Evolutionary conservation across 1,140 invertebrate genomes (phyloP).

Genomic region (Brachionus rotundiformis): DNA sequence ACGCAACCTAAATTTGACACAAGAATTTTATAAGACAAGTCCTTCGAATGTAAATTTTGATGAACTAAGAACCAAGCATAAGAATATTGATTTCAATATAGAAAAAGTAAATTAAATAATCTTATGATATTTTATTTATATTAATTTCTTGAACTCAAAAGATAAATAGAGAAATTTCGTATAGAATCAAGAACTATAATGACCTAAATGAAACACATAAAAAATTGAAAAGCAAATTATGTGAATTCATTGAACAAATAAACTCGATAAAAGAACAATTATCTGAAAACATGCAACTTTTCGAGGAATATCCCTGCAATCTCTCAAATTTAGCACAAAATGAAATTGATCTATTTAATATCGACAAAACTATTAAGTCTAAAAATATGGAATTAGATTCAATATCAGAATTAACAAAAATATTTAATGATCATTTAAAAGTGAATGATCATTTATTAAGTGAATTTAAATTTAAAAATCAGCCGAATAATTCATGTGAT

Average conservation of each 20-base stretch:
- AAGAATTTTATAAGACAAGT: not conserved
- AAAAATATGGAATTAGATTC: not conserved
- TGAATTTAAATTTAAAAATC: not conserved
- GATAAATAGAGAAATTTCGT: not conserved
- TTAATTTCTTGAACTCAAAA: not conserved
- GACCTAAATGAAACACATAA: not conserved
- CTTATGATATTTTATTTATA: not conserved
- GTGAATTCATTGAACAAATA: not conserved
- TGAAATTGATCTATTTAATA: not conserved
- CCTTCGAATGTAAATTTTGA: not conserved
- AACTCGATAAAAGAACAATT: not conserved
- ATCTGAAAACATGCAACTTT: not conserved
- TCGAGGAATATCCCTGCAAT: not conserved
- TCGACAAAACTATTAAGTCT: not conserved
- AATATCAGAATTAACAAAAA: not conserved
- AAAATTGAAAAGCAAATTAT: not conserved
- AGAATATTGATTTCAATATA: conserved; percentile 21
- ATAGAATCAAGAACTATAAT: not conserved
- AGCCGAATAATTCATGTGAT: not conserved
- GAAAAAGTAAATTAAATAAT: not conserved
- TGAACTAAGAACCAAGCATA: not conserved
- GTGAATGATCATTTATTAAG: not conserved
- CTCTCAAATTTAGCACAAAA: not conserved
- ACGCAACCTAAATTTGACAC: not conserved
- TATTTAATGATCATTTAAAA: not conserved